These are phyloP conservation scores for Poecile atricapillus DNA, from an alignment of 2,113 vertebrate species.

Conservation along the genomic window DNA sequence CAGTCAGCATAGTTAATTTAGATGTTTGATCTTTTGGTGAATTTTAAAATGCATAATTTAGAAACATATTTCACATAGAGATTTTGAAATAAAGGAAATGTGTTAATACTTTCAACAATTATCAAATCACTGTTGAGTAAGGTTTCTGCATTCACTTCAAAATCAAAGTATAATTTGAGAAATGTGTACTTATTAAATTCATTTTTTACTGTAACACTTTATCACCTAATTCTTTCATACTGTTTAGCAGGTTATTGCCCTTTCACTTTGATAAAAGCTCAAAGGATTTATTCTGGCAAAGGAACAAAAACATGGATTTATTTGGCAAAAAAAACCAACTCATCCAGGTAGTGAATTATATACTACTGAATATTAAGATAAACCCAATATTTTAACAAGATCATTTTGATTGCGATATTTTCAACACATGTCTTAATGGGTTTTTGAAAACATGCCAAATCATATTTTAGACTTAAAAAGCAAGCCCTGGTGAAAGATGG, in stretches of 20 bases:
- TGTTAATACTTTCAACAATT: slow-evolving; percentile 47
- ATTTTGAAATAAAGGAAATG: slow-evolving; percentile 26
- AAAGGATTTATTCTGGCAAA: slow-evolving; percentile 53
- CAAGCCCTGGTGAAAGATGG: neutral
- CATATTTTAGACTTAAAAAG: neutral
- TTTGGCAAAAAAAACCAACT: slow-evolving; percentile 19
- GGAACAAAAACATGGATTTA: slow-evolving; percentile 20
- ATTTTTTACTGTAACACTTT: slow-evolving; percentile 31
- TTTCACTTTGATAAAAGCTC: slow-evolving; percentile 59
- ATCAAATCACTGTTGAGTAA: neutral
- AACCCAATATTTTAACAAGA: neutral
- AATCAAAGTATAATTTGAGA: slow-evolving; percentile 36
- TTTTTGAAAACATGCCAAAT: neutral
- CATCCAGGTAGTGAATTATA: slow-evolving; percentile 6
- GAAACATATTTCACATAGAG: neutral
- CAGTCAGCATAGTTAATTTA: slow-evolving; percentile 6
- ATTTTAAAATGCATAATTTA: slow-evolving; percentile 29
- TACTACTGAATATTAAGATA: slow-evolving; percentile 15
- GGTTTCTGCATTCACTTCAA: neutral
- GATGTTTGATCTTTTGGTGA: slow-evolving; percentile 40
- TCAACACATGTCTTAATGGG: neutral
- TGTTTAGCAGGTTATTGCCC: slow-evolving; percentile 31
- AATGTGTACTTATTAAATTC: slow-evolving; percentile 16
- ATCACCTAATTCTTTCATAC: slow-evolving; percentile 34
- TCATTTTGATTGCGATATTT: neutral